phyloP scores from a whole-genome alignment of 2,797 vertebrate genomes.

The Champsocephalus esox region DNA sequence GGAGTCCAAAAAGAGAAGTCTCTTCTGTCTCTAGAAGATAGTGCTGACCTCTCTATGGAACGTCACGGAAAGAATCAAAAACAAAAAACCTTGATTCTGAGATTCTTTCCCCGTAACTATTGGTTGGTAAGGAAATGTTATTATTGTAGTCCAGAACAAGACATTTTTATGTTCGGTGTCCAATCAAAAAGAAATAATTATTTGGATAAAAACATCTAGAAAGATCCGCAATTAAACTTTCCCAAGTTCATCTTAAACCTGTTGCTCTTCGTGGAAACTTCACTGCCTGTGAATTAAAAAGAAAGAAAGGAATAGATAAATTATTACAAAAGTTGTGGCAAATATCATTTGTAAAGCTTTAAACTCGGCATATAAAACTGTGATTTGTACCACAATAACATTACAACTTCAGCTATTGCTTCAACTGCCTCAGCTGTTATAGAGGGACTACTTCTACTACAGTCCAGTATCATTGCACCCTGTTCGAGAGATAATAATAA shows the following conservation, averaged over 20 bases:
- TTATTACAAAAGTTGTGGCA: background rate
- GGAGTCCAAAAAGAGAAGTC: background rate
- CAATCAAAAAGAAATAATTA: background rate
- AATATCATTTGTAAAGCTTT: no score
- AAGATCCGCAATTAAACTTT: background rate
- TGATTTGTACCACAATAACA: no score
- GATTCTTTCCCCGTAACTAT: no score
- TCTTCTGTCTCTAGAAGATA: conserved; percentile 5
- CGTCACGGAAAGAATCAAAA: no score
- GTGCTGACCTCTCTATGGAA: background rate
- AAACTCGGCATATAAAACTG: no score
- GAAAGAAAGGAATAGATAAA: background rate
- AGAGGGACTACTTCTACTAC: background rate
- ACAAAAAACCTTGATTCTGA: no score
- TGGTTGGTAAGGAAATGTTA: background rate
- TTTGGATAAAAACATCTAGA: background rate
- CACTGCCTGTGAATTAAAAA: conserved; percentile 34
- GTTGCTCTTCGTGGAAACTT: background rate
- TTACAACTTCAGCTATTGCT: background rate
- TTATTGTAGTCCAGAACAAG: no score
- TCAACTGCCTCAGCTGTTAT: background rate
- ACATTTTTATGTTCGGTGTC: background rate
- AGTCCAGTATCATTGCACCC: background rate
- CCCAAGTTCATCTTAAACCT: background rate
- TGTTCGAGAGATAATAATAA: conserved; percentile 18